phyloP scores from a whole-genome alignment of 2,888 invertebrate species.

The Mylabris sibirica region DNA sequence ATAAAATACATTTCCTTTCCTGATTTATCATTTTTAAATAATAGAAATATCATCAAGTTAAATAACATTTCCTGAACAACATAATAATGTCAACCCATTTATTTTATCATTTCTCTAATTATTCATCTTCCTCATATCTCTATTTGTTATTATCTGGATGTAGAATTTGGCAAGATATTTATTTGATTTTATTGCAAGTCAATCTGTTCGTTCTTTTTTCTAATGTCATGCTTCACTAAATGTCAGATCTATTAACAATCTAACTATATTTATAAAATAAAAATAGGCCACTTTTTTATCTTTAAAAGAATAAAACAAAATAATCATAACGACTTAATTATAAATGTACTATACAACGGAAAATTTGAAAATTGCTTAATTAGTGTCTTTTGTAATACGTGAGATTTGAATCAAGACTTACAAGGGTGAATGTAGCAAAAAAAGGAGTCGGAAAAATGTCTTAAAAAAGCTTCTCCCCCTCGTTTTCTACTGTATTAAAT shows the following conservation, averaged over 20 bases:
- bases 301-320: background rate
- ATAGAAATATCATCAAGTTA: background rate
- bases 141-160: background rate
- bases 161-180: background rate
- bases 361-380: background rate
- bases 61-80: constrained; percentile 3
- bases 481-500: background rate
- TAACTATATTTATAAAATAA: constrained; percentile 7
- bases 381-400: background rate
- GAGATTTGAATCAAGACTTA: background rate
- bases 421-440: background rate
- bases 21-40: constrained; percentile 6
- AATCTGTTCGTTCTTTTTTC: constrained; percentile 8
- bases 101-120: constrained; percentile 3
- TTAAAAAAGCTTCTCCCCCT: background rate
- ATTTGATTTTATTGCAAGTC: constrained; percentile 5
- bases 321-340: background rate
- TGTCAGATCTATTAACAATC: constrained; percentile 19
- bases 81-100: background rate
- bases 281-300: background rate
- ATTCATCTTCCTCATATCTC: background rate
- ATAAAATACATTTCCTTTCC: constrained; percentile 2
- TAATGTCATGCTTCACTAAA: constrained; percentile 29
- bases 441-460: background rate
- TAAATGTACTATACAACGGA: background rate